Percentiles rank a stretch among this genome's conserved stretches.
Evolutionary conservation across 2,797 vertebrate genomes (phyloP).

Genomic region (Sciurus carolinensis): DNA sequence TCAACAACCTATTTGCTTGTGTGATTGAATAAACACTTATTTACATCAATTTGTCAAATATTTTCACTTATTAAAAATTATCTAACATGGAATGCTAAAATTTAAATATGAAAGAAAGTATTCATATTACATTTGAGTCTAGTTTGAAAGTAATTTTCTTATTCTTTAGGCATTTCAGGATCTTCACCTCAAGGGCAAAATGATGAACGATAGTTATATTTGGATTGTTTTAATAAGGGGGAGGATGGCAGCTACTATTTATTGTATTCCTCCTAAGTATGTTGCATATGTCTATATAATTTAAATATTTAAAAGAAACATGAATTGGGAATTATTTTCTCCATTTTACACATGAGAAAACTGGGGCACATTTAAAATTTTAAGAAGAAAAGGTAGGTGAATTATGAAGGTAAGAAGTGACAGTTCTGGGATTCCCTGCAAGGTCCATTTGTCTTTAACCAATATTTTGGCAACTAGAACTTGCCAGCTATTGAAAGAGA

Average conservation of each 20-base stretch:
- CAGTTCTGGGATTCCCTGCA: background rate
- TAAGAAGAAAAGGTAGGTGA: background rate
- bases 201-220: slow-evolving; percentile 4
- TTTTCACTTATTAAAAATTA: slow-evolving; percentile 50
- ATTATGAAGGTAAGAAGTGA: background rate
- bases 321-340: background rate
- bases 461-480: background rate
- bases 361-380: background rate
- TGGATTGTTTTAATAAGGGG: background rate
- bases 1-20: slow-evolving; percentile 37
- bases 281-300: background rate
- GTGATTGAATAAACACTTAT: slow-evolving; percentile 36
- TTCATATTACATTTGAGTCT: slow-evolving; percentile 43
- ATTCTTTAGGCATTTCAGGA: slow-evolving; percentile 1
- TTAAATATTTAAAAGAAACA: slow-evolving; percentile 2
- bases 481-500: background rate
- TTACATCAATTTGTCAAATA: slow-evolving; percentile 52
- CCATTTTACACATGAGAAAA: background rate
- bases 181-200: background rate
- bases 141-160: slow-evolving; percentile 64
- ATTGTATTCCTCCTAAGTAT: background rate
- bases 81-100: background rate
- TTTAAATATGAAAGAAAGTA: background rate
- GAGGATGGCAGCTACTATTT: background rate
- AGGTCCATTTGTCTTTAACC: background rate